phyloP scores from a whole-genome alignment of 2,113 vertebrate genomes.

The Bettongia penicillata region DNA sequence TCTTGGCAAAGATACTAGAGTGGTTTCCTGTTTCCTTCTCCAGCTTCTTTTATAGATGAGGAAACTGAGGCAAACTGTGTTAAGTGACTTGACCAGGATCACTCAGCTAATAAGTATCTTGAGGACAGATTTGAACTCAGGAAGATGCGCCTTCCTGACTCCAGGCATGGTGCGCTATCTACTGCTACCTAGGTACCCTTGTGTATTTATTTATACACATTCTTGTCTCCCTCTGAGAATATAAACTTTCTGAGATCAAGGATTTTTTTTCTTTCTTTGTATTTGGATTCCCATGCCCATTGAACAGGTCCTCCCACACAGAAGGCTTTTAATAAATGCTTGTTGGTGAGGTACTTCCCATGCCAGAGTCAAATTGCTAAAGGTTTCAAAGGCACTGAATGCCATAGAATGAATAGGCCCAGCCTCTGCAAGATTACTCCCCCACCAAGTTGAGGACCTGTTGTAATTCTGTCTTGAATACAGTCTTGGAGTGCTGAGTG shows the following conservation, averaged over 20 bases:
- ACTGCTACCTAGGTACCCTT: too few species aligned
- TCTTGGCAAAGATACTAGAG: not conserved
- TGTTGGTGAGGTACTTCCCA: not conserved
- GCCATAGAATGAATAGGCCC: not conserved
- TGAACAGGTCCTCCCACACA: not conserved
- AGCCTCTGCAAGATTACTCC: not conserved
- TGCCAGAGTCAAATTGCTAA: not conserved
- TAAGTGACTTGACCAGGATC: too few species aligned
- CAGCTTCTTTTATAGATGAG: not conserved
- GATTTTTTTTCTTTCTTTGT: not conserved
- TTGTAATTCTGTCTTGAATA: not conserved
- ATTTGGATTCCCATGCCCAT: not conserved
- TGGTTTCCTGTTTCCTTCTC: not conserved
- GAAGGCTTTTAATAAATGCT: not conserved
- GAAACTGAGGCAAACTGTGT: too few species aligned
- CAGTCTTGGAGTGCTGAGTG: not conserved
- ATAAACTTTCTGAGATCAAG: not conserved
- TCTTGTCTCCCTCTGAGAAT: not conserved
- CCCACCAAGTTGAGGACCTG: not conserved
- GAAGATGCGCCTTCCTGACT: too few species aligned
- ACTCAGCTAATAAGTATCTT: too few species aligned
- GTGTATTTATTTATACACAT: not conserved
- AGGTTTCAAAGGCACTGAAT: not conserved
- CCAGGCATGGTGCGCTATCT: too few species aligned
- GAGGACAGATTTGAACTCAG: too few species aligned